Evolutionary conservation across 1,140 invertebrate genomes (phyloP).

Genomic region (Pantala flavescens): DNA sequence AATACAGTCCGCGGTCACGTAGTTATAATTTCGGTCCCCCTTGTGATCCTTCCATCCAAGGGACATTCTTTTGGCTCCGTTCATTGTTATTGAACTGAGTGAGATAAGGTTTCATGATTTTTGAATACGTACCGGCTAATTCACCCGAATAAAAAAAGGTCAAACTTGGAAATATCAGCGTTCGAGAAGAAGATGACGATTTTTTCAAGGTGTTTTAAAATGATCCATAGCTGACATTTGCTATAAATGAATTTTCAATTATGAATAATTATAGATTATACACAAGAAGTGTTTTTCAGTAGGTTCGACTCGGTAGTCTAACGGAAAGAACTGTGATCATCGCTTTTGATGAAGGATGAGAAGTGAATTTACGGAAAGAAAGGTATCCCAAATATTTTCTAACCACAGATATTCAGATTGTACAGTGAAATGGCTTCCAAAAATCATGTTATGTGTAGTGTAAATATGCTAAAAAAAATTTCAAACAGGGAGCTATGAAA

Average conservation of each 20-base stretch:
- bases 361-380: neutral
- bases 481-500: slow-evolving; percentile 1
- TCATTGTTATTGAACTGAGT: no score
- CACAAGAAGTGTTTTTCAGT: neutral
- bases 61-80: no score
- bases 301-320: neutral
- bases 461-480: slow-evolving; percentile 11
- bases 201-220: no score
- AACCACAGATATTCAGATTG: slow-evolving; percentile 6
- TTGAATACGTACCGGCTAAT: no score
- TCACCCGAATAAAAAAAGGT: no score
- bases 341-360: neutral
- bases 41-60: no score
- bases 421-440: slow-evolving; percentile 5
- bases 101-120: no score
- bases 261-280: neutral
- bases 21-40: no score
- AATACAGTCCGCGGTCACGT: no score
- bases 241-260: neutral
- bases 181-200: no score
- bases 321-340: neutral
- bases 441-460: neutral
- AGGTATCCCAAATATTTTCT: slow-evolving; percentile 6
- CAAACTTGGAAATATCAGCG: no score
- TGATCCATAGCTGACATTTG: neutral